Base-by-base conservation (phyloP, 2,888 invertebrate species). In the Xanthia icteritia region DNA sequence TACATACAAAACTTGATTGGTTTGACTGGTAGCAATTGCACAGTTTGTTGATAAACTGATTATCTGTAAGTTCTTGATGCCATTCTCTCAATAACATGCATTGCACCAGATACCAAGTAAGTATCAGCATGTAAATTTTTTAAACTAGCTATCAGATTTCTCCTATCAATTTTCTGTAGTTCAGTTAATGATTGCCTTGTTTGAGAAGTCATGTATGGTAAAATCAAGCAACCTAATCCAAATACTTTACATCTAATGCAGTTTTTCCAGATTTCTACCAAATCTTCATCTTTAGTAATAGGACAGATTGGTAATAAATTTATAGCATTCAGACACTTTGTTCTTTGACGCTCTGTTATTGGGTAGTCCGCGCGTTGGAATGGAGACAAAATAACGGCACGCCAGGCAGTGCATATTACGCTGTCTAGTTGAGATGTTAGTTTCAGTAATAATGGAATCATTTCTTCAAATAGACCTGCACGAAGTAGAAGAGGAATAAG, bases 361-460 rank as follows among this genome's bases (percentile, higher is more conserved):
- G 97, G 97, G 86, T 96, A 95, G 88, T 97, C 97, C 2, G 96
- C 96, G 15, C 92, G 92, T 92, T 96, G 94, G 82, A 97, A 97
- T 31, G 97, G 97, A 65, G 93, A 93, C 78, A 97, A 87, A 73
- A 97, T 92, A 81, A 96, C 92, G 15, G 95, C 92, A 72, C 94
- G 94, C 97, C 96, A 97, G 70, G 96, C 95, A 42, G 93, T 90
- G 79, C 91, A 94, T 73, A 95, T 92, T 48, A 93, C 85, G 69
- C 92, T 93, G 84, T 96, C 94, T 39, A 95, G 93, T 61, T 94
- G 93, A 73, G 90, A 76, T 61, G 93, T 90, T 17, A 93, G 81
- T 89, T 94, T 95, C n/a, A 95, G 84, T 73, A 97, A 86, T 74
- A 97, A 91, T 56, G 96, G 95, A 83, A 93, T 93, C 85, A 96